Evolutionary conservation across 2,113 vertebrate species (phyloP).

Genomic region (Strix aluco): DNA sequence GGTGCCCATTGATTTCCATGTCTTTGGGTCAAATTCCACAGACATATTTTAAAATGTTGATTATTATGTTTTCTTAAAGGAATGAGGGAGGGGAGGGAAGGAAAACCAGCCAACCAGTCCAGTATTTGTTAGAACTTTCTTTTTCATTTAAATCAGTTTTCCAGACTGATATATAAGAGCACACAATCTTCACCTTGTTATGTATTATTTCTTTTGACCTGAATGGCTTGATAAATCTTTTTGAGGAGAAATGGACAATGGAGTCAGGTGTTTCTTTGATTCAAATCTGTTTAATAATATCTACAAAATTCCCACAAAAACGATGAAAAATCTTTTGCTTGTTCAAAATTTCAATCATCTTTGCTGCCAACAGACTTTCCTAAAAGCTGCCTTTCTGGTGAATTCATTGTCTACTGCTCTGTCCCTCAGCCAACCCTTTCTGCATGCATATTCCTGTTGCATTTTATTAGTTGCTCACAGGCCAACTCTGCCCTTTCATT

Average conservation of each 20-base stretch:
- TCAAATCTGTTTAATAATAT: not conserved
- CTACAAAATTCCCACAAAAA: not conserved
- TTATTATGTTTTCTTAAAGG: not conserved
- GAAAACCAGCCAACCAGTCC: not conserved
- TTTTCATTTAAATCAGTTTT: not conserved
- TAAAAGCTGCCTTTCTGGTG: not conserved
- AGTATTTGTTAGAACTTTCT: not conserved
- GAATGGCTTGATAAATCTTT: not conserved
- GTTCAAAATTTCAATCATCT: not conserved
- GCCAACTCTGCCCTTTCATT: not conserved
- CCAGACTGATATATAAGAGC: not conserved
- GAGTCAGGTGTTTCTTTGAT: not conserved
- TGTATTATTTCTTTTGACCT: not conserved
- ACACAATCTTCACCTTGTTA: not conserved
- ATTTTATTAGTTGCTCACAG: not conserved
- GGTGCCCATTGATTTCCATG: not conserved
- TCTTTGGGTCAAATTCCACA: not conserved
- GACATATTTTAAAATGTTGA: not conserved
- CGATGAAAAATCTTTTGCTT: not conserved
- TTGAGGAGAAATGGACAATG: not conserved
- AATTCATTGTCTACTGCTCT: not conserved
- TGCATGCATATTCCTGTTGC: not conserved
- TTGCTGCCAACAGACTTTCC: not conserved
- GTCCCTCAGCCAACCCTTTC: not conserved
- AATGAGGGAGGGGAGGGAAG: rapidly evolving